Base-by-base conservation (phyloP, 92 coral and sea anemone species). In the Palythoa grandis region DNA sequence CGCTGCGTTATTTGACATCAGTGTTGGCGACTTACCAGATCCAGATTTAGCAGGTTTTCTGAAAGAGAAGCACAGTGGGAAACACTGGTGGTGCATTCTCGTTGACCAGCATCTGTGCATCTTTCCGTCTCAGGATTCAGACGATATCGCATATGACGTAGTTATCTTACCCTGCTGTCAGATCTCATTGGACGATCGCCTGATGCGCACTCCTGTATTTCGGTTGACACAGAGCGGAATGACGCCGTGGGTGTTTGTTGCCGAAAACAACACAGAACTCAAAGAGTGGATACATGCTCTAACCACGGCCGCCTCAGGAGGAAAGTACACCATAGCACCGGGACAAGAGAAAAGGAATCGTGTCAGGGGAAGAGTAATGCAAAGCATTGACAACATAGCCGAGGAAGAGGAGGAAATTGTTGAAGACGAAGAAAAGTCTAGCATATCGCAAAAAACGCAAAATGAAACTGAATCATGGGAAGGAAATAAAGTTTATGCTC, bases 271-370 rank as follows among this genome's bases (percentile, higher is more conserved):
- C 72, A 80, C 92, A 63, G 96, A 90, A 61, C 95, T 97, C 35
- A 94, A 95, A 87, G 98, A 95, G 73, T 97, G 99, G 99, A 93
- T 97, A 84, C 92, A 92, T 38, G 99, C 97, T 35, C 87, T 97
- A 69, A 95, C 96, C 37, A 90, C 91, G 14, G 99, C 99, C 4
- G 98, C 99, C 20, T 91, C 98, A 5, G 97, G 97, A 65, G 96
- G 98, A 47, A 95, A 95, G 61, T 90, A 93, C 74, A 87, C 82
- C 63, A 57, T 84, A 57, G 72, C 88, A 68, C 61, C 79, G 1
- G 77, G 84, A 48, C 82, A 88, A 14, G 90, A 87, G 15, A 87
- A 86, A 56, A 79, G 91, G 24, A 85, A 87, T 43, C 47, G 88
- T 19, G 43, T 82, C 22, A 88, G 82, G 15, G 78, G 87, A 1